Base-by-base conservation (phyloP, 1,140 invertebrate genomes). In the Cheumatopsyche charites region DNA sequence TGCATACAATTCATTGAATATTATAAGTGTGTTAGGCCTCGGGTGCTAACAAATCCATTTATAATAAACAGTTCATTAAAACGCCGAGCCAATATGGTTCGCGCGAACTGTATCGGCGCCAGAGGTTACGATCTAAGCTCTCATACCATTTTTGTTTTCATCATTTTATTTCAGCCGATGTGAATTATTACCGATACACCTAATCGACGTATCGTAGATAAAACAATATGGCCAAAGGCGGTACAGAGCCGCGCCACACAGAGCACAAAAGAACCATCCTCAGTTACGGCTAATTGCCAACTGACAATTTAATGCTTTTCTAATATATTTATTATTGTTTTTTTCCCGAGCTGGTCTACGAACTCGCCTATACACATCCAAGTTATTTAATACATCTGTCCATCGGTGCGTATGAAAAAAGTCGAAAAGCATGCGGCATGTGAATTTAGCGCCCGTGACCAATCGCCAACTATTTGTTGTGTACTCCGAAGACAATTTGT, bases 391-490 rank as follows among this genome's bases (percentile, higher is more conserved):
- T 47, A n/a, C 43, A 13, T 15, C 29, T 15, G 43, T 47, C 12
- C 25, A 1, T 23, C 9, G 29, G 29, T 13, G 19, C 29, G 29
- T 15, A 15, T 13, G 49, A 55, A 68, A 23, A 47, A 67, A 41
- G 55, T n/a, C n/a, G 23, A 61, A 61, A 61, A 61, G 23, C 19
- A 61, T 36, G 29, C 21, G 55, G 55, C 21, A 25, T 21, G 23
- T 66, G 43, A 66, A 66, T 66, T 66, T 66, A 42, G 63, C 63
- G 63, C 63, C 63, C 66, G 66, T 58, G 66, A 19, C 66, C 47
- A 68, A 68, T 68, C 66, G 66, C 5, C 55, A 36, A 68, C 66
- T 68, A 68, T 68, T 68, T 68, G 66, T 68, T 68, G 42, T 68
- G 45, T 45, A 68, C 25, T 68, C 23, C 66, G 19, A 55, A 68